Conservation (phyloP, 2,797 vertebrate genomes). For the Allobates femoralis region DNA sequence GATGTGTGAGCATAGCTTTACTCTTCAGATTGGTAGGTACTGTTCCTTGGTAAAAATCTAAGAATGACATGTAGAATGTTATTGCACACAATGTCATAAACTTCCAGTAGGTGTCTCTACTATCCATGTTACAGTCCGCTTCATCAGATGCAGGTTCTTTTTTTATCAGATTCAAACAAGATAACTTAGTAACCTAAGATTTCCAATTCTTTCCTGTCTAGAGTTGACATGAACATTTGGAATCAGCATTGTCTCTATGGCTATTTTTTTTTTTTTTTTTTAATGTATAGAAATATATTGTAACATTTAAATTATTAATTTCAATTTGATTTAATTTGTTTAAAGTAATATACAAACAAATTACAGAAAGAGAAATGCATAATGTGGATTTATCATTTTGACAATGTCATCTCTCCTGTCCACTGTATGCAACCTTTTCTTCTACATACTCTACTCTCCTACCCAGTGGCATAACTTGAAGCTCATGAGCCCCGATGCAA, state of each 20-base stretch:
- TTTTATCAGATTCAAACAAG: constrained; percentile 20
- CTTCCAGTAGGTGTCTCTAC: constrained; percentile 60
- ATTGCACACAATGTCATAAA: constrained; percentile 2
- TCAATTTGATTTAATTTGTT: too few relatives aligned
- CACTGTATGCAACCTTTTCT: neutral
- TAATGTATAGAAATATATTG: neutral
- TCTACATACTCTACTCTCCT: too few relatives aligned
- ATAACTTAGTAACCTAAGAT: constrained; percentile 14
- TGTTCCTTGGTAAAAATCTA: neutral
- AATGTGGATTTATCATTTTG: neutral
- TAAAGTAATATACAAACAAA: neutral
- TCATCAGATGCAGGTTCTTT: neutral
- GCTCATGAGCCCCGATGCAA: too few relatives aligned
- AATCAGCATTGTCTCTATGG: neutral
- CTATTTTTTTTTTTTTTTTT: too few relatives aligned
- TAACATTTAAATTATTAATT: neutral
- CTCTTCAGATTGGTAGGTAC: neutral
- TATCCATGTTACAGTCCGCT: constrained; percentile 19
- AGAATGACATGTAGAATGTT: neutral
- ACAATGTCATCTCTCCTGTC: neutral
- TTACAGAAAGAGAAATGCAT: neutral
- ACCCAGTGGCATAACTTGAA: too few relatives aligned
- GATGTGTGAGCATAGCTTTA: neutral
- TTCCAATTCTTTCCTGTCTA: neutral
- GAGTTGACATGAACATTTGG: too few relatives aligned